Base-by-base conservation (phyloP, 2,888 invertebrate species). In the Synanthedon andrenaeformis region DNA sequence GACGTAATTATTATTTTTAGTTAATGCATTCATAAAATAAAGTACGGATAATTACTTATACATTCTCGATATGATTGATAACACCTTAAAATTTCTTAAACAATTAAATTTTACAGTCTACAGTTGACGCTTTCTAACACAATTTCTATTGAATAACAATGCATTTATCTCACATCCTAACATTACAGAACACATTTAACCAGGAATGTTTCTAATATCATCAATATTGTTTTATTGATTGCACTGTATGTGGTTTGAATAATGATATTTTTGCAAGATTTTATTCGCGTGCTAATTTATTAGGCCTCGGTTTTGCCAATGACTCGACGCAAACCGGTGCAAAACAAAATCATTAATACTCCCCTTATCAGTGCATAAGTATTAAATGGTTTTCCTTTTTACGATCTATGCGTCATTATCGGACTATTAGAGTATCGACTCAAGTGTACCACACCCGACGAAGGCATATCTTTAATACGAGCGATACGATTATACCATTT, bases 161-260 rank as follows among this genome's bases (percentile, higher is more conserved):
- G 73, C 76, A 78, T 78, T 54, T 59, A 58, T 59, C 64, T 74
- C 76, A 79, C 79, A 72, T 77, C 66, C 73, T 74, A 83, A 35
- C 79, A 74, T 73, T 79, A 79, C 82, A 82, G 79, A 80, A 84
- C 83, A 83, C 82, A 79, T 82, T 79, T 65, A 77, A 82, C 35
- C 79, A 77, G 70, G 62, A 62, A 68, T 72, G 62, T 72, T 71
- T 66, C 53, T 64, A 59, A 59, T 58, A 60, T 56, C 58, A 62
- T 59, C 56, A 51, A 58, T 60, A 59, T 66, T 54, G 57, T 53
- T 61, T 59, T 60, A 60, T 62, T 58, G 55, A 35, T 62, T 58
- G 61, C 65, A 66, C 62, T 54, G 51, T 57, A 59, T 59, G 63
- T 57, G 56, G 63, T 53, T 63, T 59, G 63, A 57, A 45, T 23